These are phyloP conservation scores for Oxyura jamaicensis DNA, from an alignment of 2,113 vertebrate species.

Conservation along the genomic window DNA sequence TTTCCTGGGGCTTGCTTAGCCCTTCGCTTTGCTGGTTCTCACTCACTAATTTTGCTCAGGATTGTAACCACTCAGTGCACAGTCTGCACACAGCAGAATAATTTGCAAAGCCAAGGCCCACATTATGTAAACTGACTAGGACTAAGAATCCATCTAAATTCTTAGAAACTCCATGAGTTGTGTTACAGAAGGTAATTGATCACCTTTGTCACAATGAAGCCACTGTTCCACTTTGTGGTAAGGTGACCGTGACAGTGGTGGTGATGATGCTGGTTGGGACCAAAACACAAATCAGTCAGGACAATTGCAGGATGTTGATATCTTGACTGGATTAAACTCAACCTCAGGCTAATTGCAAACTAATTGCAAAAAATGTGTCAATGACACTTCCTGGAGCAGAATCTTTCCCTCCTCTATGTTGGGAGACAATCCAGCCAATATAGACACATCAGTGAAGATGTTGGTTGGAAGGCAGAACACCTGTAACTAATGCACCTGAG, in stretches of 20 bases:
- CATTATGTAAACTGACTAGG: not conserved
- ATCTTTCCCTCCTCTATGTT: not conserved
- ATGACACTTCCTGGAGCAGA: not conserved
- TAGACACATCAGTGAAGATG: not conserved
- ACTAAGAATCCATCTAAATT: not conserved
- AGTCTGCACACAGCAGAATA: not conserved
- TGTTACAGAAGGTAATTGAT: not conserved
- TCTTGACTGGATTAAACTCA: not conserved
- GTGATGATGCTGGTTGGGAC: not conserved
- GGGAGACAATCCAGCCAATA: not conserved
- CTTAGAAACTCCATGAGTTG: not conserved
- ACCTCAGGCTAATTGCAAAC: not conserved
- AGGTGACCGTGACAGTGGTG: not conserved
- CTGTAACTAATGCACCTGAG: not conserved
- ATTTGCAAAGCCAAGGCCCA: not conserved
- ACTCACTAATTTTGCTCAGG: not conserved
- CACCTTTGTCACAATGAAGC: not conserved
- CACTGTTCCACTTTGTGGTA: not conserved
- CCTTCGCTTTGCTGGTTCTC: not conserved
- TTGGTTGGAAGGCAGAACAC: not conserved
- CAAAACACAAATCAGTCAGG: not conserved
- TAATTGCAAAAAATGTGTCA: not conserved
- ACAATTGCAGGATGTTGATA: not conserved
- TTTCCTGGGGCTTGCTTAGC: not conserved
- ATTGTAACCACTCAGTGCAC: accelerated